phyloP scores from a whole-genome alignment of 2,888 invertebrate genomes.

The Nipponacmea schrenckii region DNA sequence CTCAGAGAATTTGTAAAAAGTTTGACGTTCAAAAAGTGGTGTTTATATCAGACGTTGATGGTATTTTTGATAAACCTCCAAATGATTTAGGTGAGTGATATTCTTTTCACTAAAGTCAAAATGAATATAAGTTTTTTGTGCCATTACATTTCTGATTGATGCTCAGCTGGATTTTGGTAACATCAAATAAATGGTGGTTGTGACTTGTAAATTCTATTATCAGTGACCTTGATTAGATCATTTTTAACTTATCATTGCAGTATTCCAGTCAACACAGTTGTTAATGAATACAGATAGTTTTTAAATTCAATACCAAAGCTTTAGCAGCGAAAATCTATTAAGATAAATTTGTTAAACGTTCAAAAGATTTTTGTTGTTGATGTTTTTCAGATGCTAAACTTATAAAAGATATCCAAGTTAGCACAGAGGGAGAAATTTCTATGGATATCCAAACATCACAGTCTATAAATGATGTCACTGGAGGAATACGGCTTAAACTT shows the following conservation, averaged over 20 bases:
- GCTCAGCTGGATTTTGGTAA: too few relatives aligned
- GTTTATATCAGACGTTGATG: constrained; percentile 51
- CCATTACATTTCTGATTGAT: too few relatives aligned
- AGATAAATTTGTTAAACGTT: too few relatives aligned
- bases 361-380: neutral
- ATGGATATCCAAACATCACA: constrained; percentile 25
- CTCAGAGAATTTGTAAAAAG: constrained; percentile 40
- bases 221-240: too few relatives aligned
- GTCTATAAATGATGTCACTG: constrained; percentile 46
- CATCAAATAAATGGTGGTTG: too few relatives aligned
- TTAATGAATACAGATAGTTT: too few relatives aligned
- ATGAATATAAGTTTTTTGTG: too few relatives aligned
- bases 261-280: too few relatives aligned
- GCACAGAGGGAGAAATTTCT: constrained; percentile 23
- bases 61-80: constrained; percentile 50
- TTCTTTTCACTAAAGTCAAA: neutral
- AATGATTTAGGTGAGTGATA: constrained; percentile 35
- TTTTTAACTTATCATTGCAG: too few relatives aligned
- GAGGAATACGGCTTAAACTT: constrained; percentile 48
- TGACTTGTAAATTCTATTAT: too few relatives aligned
- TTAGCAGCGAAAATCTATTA: too few relatives aligned
- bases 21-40: constrained; percentile 42
- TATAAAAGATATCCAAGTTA: constrained; percentile 31
- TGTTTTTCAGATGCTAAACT: constrained; percentile 37
- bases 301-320: too few relatives aligned